Conservation (phyloP, 2,797 vertebrate genomes). For the Xenopus petersii region DNA sequence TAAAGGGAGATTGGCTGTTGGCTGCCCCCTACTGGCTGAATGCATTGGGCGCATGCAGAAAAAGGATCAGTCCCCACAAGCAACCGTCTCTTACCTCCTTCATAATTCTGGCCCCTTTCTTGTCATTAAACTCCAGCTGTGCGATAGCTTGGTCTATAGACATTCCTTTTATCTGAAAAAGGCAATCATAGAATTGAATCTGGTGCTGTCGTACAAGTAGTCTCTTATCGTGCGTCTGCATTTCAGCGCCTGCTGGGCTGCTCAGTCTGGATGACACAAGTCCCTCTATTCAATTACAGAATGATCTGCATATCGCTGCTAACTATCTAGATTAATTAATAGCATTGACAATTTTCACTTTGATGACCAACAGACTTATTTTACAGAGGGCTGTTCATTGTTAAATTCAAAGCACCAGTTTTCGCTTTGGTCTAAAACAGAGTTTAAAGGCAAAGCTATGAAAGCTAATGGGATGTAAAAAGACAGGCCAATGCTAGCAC, state of each 20-base stretch:
- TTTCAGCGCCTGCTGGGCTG: constrained; percentile 5
- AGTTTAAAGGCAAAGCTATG: background rate
- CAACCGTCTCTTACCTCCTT: constrained; percentile 75
- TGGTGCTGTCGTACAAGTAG: background rate
- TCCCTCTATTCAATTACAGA: background rate
- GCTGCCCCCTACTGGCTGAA: background rate
- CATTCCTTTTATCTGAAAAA: constrained; percentile 81
- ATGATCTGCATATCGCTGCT: constrained; percentile 27
- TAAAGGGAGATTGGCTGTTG: background rate
- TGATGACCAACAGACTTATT: constrained; percentile 34
- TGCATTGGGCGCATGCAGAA: background rate
- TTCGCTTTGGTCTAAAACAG: background rate
- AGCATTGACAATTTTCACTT: constrained; percentile 31
- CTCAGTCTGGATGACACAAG: constrained; percentile 1
- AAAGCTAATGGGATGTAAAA: too few relatives aligned
- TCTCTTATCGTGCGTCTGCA: background rate
- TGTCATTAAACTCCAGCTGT: constrained; percentile 91
- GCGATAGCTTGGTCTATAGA: constrained; percentile 87
- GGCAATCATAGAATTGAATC: background rate
- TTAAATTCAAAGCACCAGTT: constrained; percentile 2
- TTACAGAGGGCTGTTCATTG: constrained; percentile 17
- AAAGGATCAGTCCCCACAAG: background rate
- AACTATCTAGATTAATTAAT: constrained; percentile 39
- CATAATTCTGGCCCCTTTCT: constrained; percentile 92
- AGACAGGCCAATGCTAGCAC: too few relatives aligned